A percentile compares a stretch with the other conserved stretches of the same genome.
Conservation (phyloP, 2,888 invertebrate species). For the Diploptera punctata region DNA sequence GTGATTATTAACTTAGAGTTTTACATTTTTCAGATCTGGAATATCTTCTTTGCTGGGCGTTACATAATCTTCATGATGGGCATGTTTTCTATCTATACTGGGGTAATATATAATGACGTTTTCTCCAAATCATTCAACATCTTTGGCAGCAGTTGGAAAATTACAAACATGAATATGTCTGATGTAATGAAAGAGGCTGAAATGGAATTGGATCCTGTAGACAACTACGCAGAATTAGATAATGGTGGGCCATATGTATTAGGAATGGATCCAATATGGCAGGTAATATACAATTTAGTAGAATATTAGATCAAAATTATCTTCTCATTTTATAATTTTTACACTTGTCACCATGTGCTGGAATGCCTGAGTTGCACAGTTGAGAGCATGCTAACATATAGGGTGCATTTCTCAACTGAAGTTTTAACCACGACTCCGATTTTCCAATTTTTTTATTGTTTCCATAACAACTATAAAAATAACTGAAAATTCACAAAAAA, state of each 20-base stretch:
- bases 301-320: too few relatives aligned
- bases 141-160: conserved; percentile 70
- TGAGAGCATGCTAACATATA: too few relatives aligned
- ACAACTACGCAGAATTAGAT: conserved; percentile 31
- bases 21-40: conserved; percentile 69
- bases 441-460: too few relatives aligned
- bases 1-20: too few relatives aligned
- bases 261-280: conserved; percentile 78
- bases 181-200: conserved; percentile 46
- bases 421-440: too few relatives aligned
- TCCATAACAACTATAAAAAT: too few relatives aligned
- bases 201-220: conserved; percentile 52
- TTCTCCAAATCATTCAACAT: conserved; percentile 78
- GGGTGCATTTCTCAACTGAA: too few relatives aligned
- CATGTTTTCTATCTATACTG: conserved; percentile 78
- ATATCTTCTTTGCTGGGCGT: conserved; percentile 76
- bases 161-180: conserved; percentile 55
- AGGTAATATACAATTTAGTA: too few relatives aligned
- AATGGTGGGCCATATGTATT: conserved; percentile 67
- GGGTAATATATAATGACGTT: conserved; percentile 79
- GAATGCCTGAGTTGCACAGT: too few relatives aligned
- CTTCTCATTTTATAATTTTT: too few relatives aligned
- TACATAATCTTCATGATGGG: conserved; percentile 84
- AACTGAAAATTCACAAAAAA: too few relatives aligned
- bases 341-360: too few relatives aligned